A percentile compares a stretch with the other conserved stretches of the same genome.
These are phyloP conservation scores for Trachurus trachurus DNA, from an alignment of 2,797 vertebrate species.

Conservation along the genomic window DNA sequence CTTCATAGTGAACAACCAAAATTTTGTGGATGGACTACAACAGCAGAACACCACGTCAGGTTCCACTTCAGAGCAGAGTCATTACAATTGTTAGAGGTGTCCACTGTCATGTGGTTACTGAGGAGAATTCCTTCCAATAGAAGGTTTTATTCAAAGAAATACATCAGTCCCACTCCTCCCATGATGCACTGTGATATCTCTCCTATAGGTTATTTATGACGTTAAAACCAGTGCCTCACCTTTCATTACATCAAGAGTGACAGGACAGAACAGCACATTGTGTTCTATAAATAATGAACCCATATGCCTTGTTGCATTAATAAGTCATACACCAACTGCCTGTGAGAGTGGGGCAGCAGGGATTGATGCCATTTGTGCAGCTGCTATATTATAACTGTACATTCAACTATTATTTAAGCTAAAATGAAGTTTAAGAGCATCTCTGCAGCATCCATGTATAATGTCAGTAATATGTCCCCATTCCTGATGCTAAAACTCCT, in stretches of 20 bases:
- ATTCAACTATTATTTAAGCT: slow-evolving; percentile 18
- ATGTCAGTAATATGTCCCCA: neutral
- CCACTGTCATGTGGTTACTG: neutral
- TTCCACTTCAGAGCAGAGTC: neutral
- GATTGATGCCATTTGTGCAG: slow-evolving; percentile 36
- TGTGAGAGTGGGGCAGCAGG: neutral
- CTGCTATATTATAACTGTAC: slow-evolving; percentile 9
- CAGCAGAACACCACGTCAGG: too few relatives aligned
- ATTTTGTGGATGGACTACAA: too few relatives aligned
- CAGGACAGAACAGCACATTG: slow-evolving; percentile 17
- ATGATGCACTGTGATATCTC: slow-evolving; percentile 7
- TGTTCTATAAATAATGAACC: slow-evolving; percentile 56
- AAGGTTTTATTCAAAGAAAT: slow-evolving; percentile 5
- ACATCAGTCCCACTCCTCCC: neutral
- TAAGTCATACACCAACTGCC: slow-evolving; percentile 50
- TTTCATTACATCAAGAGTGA: slow-evolving; percentile 30
- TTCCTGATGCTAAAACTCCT: neutral
- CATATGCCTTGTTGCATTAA: slow-evolving; percentile 48
- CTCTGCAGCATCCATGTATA: neutral
- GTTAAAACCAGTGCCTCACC: slow-evolving; percentile 14
- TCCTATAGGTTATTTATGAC: slow-evolving; percentile 38
- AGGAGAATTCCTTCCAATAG: neutral
- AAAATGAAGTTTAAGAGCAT: slow-evolving; percentile 1
- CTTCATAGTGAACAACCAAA: too few relatives aligned
- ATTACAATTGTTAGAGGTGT: neutral